phyloP scores from a whole-genome alignment of 64 coral and sea anemone species.

The Platygyra sinensis region DNA sequence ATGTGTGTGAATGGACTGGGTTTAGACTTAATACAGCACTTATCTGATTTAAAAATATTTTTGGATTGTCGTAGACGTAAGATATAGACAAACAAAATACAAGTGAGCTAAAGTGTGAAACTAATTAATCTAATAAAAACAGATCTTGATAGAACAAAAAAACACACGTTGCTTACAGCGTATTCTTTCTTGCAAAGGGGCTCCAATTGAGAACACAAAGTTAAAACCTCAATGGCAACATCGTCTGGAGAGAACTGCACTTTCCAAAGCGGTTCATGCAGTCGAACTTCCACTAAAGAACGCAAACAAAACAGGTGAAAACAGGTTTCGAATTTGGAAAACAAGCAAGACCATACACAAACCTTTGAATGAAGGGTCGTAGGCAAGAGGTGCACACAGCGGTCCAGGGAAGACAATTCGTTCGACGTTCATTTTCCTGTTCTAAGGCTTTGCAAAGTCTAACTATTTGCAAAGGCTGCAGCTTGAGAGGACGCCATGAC shows the following conservation, averaged over 20 bases:
- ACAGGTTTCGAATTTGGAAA: neutral
- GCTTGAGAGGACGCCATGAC: neutral
- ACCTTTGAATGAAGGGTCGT: slow-evolving; percentile 97
- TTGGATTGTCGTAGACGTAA: neutral
- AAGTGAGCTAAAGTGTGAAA: neutral
- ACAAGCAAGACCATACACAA: neutral
- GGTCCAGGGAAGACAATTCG: slow-evolving; percentile 51
- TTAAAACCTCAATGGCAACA: slow-evolving; percentile 92
- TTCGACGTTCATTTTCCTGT: slow-evolving; percentile 52
- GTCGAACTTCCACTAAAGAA: slow-evolving; percentile 85
- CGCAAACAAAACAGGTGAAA: slow-evolving; percentile 1
- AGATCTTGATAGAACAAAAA: neutral
- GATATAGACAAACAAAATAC: neutral
- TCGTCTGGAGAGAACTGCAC: slow-evolving; percentile 88
- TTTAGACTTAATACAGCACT: too few species aligned
- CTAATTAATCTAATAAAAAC: neutral
- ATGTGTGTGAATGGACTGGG: too few species aligned
- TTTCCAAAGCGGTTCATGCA: slow-evolving; percentile 98
- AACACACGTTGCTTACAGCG: slow-evolving; percentile 55
- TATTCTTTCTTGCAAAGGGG: slow-evolving; percentile 94
- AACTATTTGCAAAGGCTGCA: neutral
- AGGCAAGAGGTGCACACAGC: slow-evolving; percentile 68
- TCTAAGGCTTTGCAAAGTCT: neutral
- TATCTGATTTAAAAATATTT: neutral
- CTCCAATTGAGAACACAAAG: slow-evolving; percentile 93